Evolutionary conservation across 2,797 vertebrate species (phyloP).

Genomic region (Lacerta viridis): DNA sequence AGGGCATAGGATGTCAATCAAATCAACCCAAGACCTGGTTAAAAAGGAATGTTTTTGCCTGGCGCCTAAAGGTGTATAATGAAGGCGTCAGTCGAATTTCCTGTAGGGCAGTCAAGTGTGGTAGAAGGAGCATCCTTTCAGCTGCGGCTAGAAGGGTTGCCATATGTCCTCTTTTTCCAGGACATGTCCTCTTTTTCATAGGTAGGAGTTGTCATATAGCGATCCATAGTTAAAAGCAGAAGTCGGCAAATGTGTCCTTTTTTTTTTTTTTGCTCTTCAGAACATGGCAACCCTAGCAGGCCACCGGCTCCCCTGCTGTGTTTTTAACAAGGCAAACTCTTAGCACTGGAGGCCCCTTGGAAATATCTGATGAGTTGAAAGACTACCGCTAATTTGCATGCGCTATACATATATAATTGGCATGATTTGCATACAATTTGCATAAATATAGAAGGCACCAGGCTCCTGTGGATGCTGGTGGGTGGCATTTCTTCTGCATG

Average conservation of each 20-base stretch:
- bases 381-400: conserved; percentile 12
- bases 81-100: too few relatives aligned
- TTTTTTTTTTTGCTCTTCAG: too few relatives aligned
- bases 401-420: conserved; percentile 3
- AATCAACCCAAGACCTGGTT: too few relatives aligned
- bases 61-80: too few relatives aligned
- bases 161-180: too few relatives aligned
- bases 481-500: neutral
- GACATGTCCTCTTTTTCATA: too few relatives aligned
- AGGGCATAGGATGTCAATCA: too few relatives aligned
- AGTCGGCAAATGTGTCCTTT: too few relatives aligned
- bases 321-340: neutral
- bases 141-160: neutral
- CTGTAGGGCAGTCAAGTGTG: neutral
- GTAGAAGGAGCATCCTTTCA: neutral
- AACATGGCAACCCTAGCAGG: too few relatives aligned
- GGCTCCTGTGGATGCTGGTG: neutral
- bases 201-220: too few relatives aligned
- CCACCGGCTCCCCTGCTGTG: neutral
- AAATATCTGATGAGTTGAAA: neutral
- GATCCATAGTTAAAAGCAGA: too few relatives aligned
- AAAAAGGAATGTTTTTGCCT: too few relatives aligned
- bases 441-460: neutral
- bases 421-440: conserved; percentile 15
- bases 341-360: neutral